phyloP scores from a whole-genome alignment of 2,888 invertebrate species.

The Melipona beecheii region DNA sequence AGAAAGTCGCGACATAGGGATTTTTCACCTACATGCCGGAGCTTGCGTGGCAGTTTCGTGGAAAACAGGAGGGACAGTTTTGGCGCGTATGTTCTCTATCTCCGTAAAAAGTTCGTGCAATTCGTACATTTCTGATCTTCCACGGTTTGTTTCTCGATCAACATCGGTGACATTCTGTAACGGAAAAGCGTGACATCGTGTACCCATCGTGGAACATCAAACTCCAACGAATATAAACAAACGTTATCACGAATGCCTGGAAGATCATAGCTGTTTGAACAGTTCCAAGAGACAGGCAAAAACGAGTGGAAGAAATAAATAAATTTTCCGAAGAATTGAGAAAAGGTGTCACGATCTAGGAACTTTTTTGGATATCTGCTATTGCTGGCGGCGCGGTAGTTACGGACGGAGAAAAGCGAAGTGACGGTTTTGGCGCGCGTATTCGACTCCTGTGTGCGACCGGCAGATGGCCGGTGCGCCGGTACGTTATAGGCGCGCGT shows the following conservation, averaged over 20 bases:
- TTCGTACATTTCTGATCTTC: not conserved
- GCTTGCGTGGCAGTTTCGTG: slow-evolving; percentile 59
- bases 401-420: slow-evolving; percentile 75
- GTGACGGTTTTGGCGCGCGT: slow-evolving; percentile 82
- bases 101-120: not conserved
- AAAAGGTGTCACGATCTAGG: slow-evolving; percentile 51
- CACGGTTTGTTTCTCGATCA: not conserved
- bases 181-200: not conserved
- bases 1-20: slow-evolving; percentile 44
- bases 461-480: slow-evolving; percentile 83
- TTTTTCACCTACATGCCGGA: slow-evolving; percentile 44
- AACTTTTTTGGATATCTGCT: slow-evolving; percentile 60
- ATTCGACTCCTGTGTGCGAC: slow-evolving; percentile 73
- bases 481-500: slow-evolving; percentile 69
- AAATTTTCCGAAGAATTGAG: not conserved
- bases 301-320: not conserved
- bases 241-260: not conserved
- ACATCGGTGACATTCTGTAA: not conserved
- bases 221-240: slow-evolving; percentile 31
- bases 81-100: slow-evolving; percentile 59
- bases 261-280: not conserved
- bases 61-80: slow-evolving; percentile 54
- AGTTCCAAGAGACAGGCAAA: not conserved
- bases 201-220: slow-evolving; percentile 7
- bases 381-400: slow-evolving; percentile 75